Conservation (phyloP, 1,140 invertebrate genomes). For the Heliothis subflexa region DNA sequence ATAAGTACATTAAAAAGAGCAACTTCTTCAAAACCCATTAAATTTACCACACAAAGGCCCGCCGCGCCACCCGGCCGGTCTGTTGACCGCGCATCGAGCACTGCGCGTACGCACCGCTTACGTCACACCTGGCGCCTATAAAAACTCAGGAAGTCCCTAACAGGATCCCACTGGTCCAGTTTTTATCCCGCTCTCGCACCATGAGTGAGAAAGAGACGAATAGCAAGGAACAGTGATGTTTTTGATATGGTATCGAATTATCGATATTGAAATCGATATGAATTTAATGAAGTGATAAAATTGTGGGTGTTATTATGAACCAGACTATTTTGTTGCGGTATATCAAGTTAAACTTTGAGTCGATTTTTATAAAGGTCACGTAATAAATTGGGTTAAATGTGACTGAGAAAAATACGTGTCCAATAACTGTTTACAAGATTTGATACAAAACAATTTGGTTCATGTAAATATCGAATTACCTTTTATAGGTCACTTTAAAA, state of each 20-base stretch:
- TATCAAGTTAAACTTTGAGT: no score
- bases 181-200: slow-evolving; percentile 15
- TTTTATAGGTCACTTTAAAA: neutral
- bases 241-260: slow-evolving; percentile 5
- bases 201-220: neutral
- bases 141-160: slow-evolving; percentile 49
- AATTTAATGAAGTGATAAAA: slow-evolving; percentile 11
- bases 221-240: neutral
- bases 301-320: neutral
- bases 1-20: no score
- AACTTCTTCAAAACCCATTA: slow-evolving; percentile 14
- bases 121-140: slow-evolving; percentile 41
- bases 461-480: neutral
- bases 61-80: neutral
- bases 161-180: slow-evolving; percentile 37
- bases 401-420: neutral
- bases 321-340: neutral
- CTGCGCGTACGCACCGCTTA: slow-evolving; percentile 18
- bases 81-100: neutral
- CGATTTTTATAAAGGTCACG: neutral
- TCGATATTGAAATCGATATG: slow-evolving; percentile 17
- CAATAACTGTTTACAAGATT: neutral
- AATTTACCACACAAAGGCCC: slow-evolving; percentile 11
- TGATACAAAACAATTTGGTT: neutral
- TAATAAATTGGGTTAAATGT: neutral